phyloP scores from a whole-genome alignment of 2,888 invertebrate species.

The Amblyjoppa fuscipennis region DNA sequence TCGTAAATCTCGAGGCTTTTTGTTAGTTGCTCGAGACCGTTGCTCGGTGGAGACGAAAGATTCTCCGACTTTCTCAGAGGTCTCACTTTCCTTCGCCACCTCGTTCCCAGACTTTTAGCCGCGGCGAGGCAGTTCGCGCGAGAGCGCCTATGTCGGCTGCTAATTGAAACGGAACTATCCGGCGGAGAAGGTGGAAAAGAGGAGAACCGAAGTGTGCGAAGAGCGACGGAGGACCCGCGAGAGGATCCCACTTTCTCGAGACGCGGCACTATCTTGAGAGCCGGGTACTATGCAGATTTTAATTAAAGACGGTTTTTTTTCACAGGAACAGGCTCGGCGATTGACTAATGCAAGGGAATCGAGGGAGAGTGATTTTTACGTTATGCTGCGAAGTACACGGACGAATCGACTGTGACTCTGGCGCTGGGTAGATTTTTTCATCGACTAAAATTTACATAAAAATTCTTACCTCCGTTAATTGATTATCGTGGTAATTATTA shows the following conservation, averaged over 20 bases:
- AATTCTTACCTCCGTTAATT: neutral
- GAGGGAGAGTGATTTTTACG: conserved; percentile 54
- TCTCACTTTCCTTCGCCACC: conserved; percentile 66
- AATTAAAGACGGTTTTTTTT: conserved; percentile 66
- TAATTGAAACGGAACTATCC: conserved; percentile 65
- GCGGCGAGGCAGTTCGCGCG: conserved; percentile 7
- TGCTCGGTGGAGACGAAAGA: conserved; percentile 11
- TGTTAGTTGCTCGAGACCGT: conserved; percentile 8
- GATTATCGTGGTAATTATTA: too few species aligned
- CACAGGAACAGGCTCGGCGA: conserved; percentile 37
- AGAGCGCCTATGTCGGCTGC: conserved; percentile 23
- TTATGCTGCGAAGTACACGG: conserved; percentile 28
- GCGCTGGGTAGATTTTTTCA: conserved; percentile 3
- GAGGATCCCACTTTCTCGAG: conserved; percentile 60
- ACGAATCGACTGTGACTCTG: conserved; percentile 45
- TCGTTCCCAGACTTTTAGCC: conserved; percentile 66
- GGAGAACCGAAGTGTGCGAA: conserved; percentile 35
- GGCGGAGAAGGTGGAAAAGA: conserved; percentile 28
- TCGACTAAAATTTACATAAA: neutral
- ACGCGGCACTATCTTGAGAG: conserved; percentile 40
- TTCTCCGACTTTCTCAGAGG: conserved; percentile 53
- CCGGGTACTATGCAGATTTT: conserved; percentile 65
- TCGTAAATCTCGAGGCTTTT: conserved; percentile 34
- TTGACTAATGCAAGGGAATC: conserved; percentile 27
- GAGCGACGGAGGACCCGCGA: conserved; percentile 15